phyloP scores from a whole-genome alignment of 2,113 vertebrate genomes.

The Tyrannus savana region DNA sequence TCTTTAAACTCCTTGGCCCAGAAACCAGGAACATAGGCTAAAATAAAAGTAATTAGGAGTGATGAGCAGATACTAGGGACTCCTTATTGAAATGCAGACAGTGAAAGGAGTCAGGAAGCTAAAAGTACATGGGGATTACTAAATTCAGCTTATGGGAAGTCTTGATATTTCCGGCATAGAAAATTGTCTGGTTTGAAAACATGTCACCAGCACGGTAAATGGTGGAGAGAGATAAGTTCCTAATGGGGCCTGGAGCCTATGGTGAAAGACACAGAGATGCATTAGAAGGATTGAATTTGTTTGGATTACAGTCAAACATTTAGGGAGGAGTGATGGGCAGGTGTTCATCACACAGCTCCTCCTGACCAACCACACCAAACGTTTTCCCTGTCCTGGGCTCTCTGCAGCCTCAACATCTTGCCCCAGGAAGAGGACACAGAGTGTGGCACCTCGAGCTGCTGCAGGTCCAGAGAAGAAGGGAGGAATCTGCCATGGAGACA shows the following conservation, averaged over 20 bases:
- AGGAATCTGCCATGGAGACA: neutral
- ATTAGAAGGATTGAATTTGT: conserved; percentile 32
- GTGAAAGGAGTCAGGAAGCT: conserved; percentile 43
- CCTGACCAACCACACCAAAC: neutral
- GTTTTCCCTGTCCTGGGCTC: neutral
- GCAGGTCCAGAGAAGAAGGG: neutral
- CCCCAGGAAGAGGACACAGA: neutral
- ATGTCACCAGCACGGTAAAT: conserved; percentile 3
- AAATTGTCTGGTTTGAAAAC: neutral
- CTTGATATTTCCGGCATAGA: conserved; percentile 33
- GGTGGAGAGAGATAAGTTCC: conserved; percentile 21
- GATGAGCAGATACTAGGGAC: conserved; percentile 51
- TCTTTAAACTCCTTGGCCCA: conserved; percentile 60
- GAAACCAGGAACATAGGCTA: conserved; percentile 55
- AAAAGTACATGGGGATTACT: conserved; percentile 1
- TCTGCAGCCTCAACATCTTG: neutral
- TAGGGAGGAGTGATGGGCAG: neutral
- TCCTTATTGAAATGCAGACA: conserved; percentile 47
- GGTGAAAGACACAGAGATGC: conserved; percentile 2
- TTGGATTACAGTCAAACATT: neutral
- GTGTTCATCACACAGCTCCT: neutral
- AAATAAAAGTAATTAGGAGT: conserved; percentile 69
- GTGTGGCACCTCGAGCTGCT: neutral
- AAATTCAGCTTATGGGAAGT: conserved; percentile 56
- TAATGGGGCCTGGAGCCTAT: conserved; percentile 22